A percentile compares a stretch with the other conserved stretches of the same genome.
Evolutionary conservation across 2,888 invertebrate genomes (phyloP).

Genomic region (Parnassius glacialis): DNA sequence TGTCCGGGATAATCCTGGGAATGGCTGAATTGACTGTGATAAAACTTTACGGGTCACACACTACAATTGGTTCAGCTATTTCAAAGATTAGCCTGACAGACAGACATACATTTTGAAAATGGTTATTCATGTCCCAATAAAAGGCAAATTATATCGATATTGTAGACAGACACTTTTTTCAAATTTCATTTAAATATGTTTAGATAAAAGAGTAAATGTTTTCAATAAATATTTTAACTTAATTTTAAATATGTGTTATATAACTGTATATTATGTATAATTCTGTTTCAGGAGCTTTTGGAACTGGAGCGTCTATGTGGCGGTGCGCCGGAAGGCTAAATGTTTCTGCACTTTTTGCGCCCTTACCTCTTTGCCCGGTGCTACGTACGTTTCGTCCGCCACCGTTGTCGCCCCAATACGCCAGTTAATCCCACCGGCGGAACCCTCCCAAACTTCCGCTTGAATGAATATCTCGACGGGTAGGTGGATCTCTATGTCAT

Average conservation of each 20-base stretch:
- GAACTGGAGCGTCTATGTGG: constrained; percentile 67
- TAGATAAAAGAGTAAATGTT: too few relatives aligned
- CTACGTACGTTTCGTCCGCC: constrained; percentile 26
- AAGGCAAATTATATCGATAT: too few relatives aligned
- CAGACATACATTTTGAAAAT: too few relatives aligned
- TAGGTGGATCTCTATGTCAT: constrained; percentile 25
- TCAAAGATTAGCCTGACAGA: too few relatives aligned
- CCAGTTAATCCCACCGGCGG: neutral
- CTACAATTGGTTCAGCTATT: too few relatives aligned
- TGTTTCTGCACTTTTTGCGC: constrained; percentile 10
- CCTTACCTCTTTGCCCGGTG: constrained; percentile 29
- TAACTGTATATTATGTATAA: neutral
- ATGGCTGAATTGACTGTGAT: too few relatives aligned
- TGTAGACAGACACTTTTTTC: too few relatives aligned
- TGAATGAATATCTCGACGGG: constrained; percentile 30
- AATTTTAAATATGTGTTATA: neutral
- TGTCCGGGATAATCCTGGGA: too few relatives aligned
- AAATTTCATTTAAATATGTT: too few relatives aligned
- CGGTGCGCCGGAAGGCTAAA: constrained; percentile 62
- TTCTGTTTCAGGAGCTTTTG: constrained; percentile 53
- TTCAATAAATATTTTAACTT: neutral
- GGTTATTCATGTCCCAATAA: too few relatives aligned
- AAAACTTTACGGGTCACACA: too few relatives aligned
- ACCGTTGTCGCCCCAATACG: constrained; percentile 7
- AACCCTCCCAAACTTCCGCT: constrained; percentile 20